Percentiles rank a stretch among this genome's conserved stretches.
Evolutionary conservation across 2,888 invertebrate species (phyloP).

Genomic region (Plusia festucae): DNA sequence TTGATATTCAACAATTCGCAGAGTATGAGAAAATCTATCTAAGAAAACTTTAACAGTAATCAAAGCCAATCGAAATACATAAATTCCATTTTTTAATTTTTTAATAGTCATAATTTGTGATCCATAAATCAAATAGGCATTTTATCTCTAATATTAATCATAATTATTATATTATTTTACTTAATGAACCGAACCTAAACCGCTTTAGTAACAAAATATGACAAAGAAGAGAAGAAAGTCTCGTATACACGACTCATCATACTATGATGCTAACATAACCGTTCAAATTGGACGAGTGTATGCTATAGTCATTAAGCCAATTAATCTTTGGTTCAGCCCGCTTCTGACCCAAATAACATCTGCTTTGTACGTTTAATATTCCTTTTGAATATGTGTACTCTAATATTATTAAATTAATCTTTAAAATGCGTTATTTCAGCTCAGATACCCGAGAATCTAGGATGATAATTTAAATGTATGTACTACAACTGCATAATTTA

Average conservation of each 20-base stretch:
- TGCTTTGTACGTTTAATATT: constrained; percentile 57
- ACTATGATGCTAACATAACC: constrained; percentile 30
- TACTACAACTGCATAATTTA: no score
- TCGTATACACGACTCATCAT: neutral
- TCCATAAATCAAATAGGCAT: no score
- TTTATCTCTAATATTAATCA: no score
- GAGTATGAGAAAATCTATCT: no score
- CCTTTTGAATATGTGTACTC: constrained; percentile 18
- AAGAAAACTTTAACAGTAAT: no score
- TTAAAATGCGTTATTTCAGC: neutral
- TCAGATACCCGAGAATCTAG: neutral
- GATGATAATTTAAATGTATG: no score
- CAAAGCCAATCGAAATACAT: no score
- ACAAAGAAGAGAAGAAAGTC: constrained; percentile 3
- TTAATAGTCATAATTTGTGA: no score
- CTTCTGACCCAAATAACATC: constrained; percentile 57
- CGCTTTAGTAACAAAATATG: neutral
- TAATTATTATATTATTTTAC: no score
- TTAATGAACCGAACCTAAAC: neutral
- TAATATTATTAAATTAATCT: neutral
- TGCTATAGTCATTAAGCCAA: constrained; percentile 75
- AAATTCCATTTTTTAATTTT: no score
- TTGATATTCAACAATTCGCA: no score
- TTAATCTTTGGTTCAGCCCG: constrained; percentile 65
- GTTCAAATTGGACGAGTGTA: constrained; percentile 57